These are phyloP conservation scores for Columba janthina DNA, from an alignment of 2,113 vertebrate species.

Conservation along the genomic window DNA sequence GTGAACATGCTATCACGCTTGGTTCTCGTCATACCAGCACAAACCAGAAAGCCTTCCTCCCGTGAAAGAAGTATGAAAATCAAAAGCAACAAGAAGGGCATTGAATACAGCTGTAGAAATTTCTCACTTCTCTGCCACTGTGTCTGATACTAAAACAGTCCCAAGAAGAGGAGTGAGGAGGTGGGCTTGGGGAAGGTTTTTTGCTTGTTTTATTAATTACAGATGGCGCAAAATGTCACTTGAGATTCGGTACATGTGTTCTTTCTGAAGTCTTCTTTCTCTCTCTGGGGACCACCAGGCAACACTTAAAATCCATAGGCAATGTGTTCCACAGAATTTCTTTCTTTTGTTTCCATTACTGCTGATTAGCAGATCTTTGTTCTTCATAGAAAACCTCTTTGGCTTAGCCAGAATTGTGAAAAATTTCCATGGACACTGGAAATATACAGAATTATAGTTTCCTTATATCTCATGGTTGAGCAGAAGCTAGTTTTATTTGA, in stretches of 20 bases:
- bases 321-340: background rate
- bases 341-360: background rate
- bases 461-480: background rate
- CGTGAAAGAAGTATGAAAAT: background rate
- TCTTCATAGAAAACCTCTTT: background rate
- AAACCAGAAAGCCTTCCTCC: background rate
- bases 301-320: background rate
- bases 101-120: background rate
- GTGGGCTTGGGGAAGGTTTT: background rate
- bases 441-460: background rate
- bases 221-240: background rate
- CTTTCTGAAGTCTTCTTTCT: background rate
- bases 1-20: background rate
- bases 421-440: background rate
- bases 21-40: background rate
- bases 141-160: background rate
- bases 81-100: background rate
- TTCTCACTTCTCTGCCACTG: background rate
- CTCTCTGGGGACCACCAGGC: background rate
- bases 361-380: background rate
- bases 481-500: background rate
- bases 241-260: background rate
- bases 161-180: background rate
- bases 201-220: background rate
- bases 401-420: background rate